Percentiles rank a stretch among this genome's conserved stretches.
These are phyloP conservation scores for Platorchestia sp. DNA, from an alignment of 1,140 invertebrate species.

Conservation along the genomic window DNA sequence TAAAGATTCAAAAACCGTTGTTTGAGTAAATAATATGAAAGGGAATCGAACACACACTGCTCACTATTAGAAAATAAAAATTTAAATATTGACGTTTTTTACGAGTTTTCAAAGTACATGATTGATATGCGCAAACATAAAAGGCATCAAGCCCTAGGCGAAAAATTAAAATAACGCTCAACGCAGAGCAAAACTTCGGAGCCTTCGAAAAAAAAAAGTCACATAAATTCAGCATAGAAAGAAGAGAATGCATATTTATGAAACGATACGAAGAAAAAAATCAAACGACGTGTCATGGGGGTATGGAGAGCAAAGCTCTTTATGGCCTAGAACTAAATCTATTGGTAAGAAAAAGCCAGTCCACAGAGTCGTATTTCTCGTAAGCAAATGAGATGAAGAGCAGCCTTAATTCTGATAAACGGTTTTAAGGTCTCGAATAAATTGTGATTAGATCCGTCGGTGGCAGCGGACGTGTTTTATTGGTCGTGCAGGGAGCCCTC, in stretches of 20 bases:
- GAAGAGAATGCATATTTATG: neutral
- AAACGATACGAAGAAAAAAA: neutral
- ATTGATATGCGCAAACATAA: too few species aligned
- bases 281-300: neutral
- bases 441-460: constrained; percentile 50
- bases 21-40: too few species aligned
- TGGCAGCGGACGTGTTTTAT: constrained; percentile 49
- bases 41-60: too few species aligned
- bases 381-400: constrained; percentile 50
- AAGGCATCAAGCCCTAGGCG: neutral
- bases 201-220: neutral
- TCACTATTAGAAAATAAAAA: too few species aligned
- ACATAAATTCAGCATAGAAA: neutral
- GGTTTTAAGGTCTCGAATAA: constrained; percentile 35
- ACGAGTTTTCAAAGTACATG: too few species aligned
- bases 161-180: neutral
- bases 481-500: constrained; percentile 24
- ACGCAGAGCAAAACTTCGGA: neutral
- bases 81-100: too few species aligned
- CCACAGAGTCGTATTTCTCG: constrained; percentile 34
- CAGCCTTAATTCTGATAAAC: constrained; percentile 51
- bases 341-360: neutral
- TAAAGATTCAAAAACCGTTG: too few species aligned
- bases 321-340: neutral
- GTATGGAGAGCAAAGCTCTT: neutral